These are phyloP conservation scores for Thyatira batis DNA, from an alignment of 2,888 invertebrate genomes.

Conservation along the genomic window DNA sequence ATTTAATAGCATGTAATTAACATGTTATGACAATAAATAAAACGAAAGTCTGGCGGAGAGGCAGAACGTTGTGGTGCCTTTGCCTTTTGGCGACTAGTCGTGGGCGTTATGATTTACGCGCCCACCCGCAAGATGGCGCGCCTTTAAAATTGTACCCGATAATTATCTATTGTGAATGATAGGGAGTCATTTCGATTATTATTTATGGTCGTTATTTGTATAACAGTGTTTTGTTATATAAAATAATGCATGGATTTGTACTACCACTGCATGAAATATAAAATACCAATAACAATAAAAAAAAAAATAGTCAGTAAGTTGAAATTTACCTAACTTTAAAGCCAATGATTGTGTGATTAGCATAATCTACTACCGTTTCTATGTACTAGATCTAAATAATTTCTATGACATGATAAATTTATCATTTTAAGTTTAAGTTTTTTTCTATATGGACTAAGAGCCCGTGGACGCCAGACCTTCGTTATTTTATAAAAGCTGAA, in stretches of 20 bases:
- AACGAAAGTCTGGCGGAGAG: conserved; percentile 14
- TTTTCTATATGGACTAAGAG: no score
- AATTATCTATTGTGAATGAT: not conserved
- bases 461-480: no score
- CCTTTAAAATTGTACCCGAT: not conserved
- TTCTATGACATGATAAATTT: no score
- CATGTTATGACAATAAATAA: conserved; percentile 35
- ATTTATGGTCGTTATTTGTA: not conserved
- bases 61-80: conserved; percentile 14
- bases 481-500: no score
- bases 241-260: not conserved
- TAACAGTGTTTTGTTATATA: not conserved
- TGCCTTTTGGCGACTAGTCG: conserved; percentile 17
- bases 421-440: no score
- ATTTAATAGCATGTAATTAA: conserved; percentile 29
- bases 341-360: no score
- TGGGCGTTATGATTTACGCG: conserved; percentile 52
- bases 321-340: no score
- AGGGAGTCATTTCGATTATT: not conserved
- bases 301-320: no score
- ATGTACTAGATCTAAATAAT: no score
- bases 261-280: no score
- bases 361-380: no score
- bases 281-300: no score
- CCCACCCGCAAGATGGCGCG: conserved; percentile 37